A percentile compares a stretch with the other conserved stretches of the same genome.
phyloP scores from a whole-genome alignment of 2,888 invertebrate genomes.

The Hypsopygia costalis region DNA sequence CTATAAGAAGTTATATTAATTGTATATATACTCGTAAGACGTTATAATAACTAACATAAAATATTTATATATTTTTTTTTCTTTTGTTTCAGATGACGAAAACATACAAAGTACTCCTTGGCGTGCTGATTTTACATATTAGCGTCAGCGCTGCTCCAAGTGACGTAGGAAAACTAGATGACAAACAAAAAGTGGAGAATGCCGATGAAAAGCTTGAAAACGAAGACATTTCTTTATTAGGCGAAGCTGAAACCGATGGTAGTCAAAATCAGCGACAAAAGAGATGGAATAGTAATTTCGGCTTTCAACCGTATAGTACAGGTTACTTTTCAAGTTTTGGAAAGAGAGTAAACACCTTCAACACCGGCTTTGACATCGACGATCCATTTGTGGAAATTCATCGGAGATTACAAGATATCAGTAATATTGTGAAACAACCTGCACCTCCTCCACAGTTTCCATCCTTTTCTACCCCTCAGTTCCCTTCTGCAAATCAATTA shows the following conservation, averaged over 20 bases:
- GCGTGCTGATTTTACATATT: slow-evolving; percentile 38
- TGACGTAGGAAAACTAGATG: slow-evolving; percentile 31
- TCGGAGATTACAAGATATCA: slow-evolving; percentile 41
- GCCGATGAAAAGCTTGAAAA: slow-evolving; percentile 28
- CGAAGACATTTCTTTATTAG: slow-evolving; percentile 22
- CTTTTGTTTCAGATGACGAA: slow-evolving; percentile 58
- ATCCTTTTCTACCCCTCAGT: not conserved
- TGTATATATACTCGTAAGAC: too few species aligned
- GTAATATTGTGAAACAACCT: slow-evolving; percentile 32
- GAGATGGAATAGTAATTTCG: slow-evolving; percentile 42
- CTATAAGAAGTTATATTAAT: too few species aligned
- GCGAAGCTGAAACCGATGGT: slow-evolving; percentile 16
- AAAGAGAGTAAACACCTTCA: slow-evolving; percentile 31
- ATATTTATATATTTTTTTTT: too few species aligned
- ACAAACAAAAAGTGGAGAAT: slow-evolving; percentile 28
- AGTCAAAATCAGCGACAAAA: slow-evolving; percentile 42
- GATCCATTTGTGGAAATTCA: slow-evolving; percentile 43
- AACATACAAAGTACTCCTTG: slow-evolving; percentile 29
- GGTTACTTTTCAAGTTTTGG: slow-evolving; percentile 27
- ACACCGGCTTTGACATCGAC: slow-evolving; percentile 31
- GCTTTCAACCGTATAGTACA: slow-evolving; percentile 37
- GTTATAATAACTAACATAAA: too few species aligned
- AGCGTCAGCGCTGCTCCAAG: slow-evolving; percentile 46
- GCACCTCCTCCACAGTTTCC: slow-evolving; percentile 22
- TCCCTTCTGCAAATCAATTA: slow-evolving; percentile 7